A percentile compares a stretch with the other conserved stretches of the same genome.
phyloP scores from a whole-genome alignment of 2,113 vertebrate genomes.

The Microtus montanus region DNA sequence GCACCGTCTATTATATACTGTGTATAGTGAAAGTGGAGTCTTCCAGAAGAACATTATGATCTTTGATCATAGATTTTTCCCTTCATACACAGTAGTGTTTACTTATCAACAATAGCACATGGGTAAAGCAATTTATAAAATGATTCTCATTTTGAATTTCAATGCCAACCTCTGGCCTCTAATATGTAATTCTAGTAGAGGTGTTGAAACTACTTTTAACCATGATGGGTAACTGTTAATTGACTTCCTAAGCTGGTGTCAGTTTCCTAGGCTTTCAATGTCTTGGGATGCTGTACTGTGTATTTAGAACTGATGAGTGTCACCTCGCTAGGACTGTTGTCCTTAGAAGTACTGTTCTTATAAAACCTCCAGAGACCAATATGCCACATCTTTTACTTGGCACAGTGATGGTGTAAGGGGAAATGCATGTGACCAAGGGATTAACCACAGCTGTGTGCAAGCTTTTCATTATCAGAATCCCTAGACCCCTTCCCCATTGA shows the following conservation, averaged over 20 bases:
- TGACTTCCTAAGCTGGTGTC: constrained; percentile 52
- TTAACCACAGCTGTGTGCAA: neutral
- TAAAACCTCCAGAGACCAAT: constrained; percentile 25
- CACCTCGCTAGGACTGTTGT: constrained; percentile 13
- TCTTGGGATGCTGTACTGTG: constrained; percentile 50
- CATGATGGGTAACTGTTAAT: constrained; percentile 33
- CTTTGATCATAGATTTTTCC: constrained; percentile 50
- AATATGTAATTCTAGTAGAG: constrained; percentile 54
- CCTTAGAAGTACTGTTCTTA: constrained; percentile 31
- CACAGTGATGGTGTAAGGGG: constrained; percentile 4
- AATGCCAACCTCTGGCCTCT: constrained; percentile 31
- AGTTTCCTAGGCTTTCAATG: constrained; percentile 48
- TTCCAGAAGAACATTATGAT: constrained; percentile 68
- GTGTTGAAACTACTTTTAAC: constrained; percentile 58
- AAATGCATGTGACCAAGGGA: constrained; percentile 32
- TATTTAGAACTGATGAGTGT: constrained; percentile 60
- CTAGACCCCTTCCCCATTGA: neutral
- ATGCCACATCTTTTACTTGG: constrained; percentile 23
- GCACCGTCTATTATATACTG: constrained; percentile 66
- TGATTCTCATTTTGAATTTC: constrained; percentile 55
- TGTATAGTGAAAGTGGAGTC: constrained; percentile 73
- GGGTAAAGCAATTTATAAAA: constrained; percentile 47
- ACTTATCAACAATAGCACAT: constrained; percentile 50
- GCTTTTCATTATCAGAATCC: neutral
- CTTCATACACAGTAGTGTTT: constrained; percentile 64